Evolutionary conservation across 2,888 invertebrate genomes (phyloP).

Genomic region (Rotaria sp.): DNA sequence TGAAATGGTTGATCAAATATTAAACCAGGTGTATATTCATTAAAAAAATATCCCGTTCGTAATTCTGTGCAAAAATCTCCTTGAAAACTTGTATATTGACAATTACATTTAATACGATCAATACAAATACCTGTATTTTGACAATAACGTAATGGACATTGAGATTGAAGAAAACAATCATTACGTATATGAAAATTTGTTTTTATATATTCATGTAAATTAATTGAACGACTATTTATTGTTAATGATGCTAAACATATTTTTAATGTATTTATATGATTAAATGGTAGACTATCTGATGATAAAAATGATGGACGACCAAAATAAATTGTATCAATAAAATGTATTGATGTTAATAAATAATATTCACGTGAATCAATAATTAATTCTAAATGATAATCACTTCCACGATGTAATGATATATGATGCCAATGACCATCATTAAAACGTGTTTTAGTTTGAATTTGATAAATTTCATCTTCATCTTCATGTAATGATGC

Average conservation of each 20-base stretch:
- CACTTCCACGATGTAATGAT: neutral
- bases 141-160: constrained; percentile 20
- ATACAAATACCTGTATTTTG: neutral
- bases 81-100: constrained; percentile 26
- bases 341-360: neutral
- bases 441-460: neutral
- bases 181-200: neutral
- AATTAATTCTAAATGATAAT: constrained; percentile 20
- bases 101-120: neutral
- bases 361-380: neutral
- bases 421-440: constrained; percentile 27
- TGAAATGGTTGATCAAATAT: constrained; percentile 11
- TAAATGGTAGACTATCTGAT: neutral
- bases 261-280: neutral
- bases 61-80: constrained; percentile 11
- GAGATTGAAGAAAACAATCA: neutral
- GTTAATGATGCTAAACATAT: constrained; percentile 29
- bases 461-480: constrained; percentile 3
- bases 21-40: neutral
- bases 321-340: constrained; percentile 19
- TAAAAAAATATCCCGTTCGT: neutral
- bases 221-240: neutral
- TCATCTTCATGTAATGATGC: neutral
- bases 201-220: neutral
- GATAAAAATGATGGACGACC: neutral